Evolutionary conservation across 1,140 invertebrate genomes (phyloP).

Genomic region (Leguminivora glycinivorella): DNA sequence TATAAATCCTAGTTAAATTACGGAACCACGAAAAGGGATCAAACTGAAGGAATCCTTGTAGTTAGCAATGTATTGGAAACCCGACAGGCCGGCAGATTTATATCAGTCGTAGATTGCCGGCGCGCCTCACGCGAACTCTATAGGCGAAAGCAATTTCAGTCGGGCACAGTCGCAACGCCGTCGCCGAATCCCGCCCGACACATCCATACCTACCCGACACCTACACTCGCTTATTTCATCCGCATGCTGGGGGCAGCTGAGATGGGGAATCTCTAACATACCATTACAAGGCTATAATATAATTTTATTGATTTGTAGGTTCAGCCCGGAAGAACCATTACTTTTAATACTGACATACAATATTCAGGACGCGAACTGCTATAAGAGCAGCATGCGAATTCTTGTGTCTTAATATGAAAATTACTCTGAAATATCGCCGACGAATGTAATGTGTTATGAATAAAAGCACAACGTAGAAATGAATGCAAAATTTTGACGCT

Average conservation of each 20-base stretch:
- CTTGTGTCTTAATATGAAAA: background rate
- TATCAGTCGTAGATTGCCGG: conserved; percentile 59
- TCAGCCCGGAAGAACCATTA: background rate
- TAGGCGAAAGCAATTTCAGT: conserved; percentile 61
- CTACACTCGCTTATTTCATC: conserved; percentile 7
- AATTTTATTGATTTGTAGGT: conserved; percentile 4
- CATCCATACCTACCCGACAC: conserved; percentile 2
- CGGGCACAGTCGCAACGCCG: conserved; percentile 40
- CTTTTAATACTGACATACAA: background rate
- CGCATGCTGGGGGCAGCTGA: background rate
- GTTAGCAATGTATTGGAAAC: conserved; percentile 68
- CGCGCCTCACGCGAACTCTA: conserved; percentile 56
- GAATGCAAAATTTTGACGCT: background rate
- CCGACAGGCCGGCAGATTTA: conserved; percentile 65
- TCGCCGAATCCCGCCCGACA: conserved; percentile 33
- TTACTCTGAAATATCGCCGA: background rate
- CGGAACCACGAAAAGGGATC: conserved; percentile 29
- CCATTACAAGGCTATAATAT: background rate
- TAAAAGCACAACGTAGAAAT: background rate
- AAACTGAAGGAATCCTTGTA: conserved; percentile 57
- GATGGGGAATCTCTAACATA: background rate
- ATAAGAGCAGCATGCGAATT: conserved; percentile 8
- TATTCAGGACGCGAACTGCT: background rate
- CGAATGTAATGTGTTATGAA: background rate
- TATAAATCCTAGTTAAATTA: background rate